Base-by-base conservation (phyloP, 2,113 vertebrate genomes). In the Scomber scombrus region DNA sequence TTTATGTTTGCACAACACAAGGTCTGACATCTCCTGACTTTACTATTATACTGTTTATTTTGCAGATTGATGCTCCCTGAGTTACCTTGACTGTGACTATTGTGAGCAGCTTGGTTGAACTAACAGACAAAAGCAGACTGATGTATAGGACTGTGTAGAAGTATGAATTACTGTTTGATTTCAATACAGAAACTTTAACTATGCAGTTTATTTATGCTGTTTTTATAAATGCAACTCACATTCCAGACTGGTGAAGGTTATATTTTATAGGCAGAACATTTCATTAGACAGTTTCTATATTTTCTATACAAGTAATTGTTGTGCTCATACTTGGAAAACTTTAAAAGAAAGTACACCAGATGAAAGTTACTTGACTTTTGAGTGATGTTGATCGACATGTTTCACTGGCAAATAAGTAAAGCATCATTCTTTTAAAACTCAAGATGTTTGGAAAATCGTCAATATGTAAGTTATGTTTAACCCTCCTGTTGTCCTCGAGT, bases 61-160 rank as follows among this genome's bases (percentile, higher is more conserved):
- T 15, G 26, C 47, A 40, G 18, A 6, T 1, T 4, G 46, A 51
- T 1, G 45, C 45, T 61, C 10, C 12, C 9, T 2, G 14, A 14
- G 62, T 47, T 40, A 60, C 47, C 55, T 54, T 34, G 47, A 60
- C 77, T 58, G 45, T 19, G 9, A 6, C 50, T 40, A 2, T 40
- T 58, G 52, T 19, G 68, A 21, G n/a, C 58, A 55, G 43, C 45
- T 23, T 23, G 74, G 49, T 43, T 57, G 9, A 65, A 57, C 23
- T 45, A n/a, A n/a, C 43, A 4, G 23, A 78, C 31, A 51, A 57
- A 64, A 31, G 12, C 43, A 15, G 56, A 12, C 2, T 0, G n/a
- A 29, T 15, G 15, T 11, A 2, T 11, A 11, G 29, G 8, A 2
- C 46, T 4, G 2, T 10, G 10, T 1, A 21, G 4, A 49, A 4